phyloP scores from a whole-genome alignment of 2,888 invertebrate species.

The Melikaiella ostensackeni region DNA sequence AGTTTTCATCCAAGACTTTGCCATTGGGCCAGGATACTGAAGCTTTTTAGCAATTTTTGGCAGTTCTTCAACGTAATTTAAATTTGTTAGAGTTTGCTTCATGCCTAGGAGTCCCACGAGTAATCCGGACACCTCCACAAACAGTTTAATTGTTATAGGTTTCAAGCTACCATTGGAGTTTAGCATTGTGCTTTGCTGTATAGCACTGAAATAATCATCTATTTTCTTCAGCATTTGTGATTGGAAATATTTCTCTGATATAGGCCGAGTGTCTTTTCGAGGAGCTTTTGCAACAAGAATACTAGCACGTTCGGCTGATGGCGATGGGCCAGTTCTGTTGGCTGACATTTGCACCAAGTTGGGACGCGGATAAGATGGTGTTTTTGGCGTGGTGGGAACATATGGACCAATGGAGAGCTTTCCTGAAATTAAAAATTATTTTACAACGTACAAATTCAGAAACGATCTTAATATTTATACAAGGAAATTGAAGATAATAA shows the following conservation, averaged over 20 bases:
- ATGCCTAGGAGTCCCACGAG: slow-evolving; percentile 63
- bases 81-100: slow-evolving; percentile 61
- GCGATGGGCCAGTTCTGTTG: slow-evolving; percentile 59
- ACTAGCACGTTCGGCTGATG: slow-evolving; percentile 68
- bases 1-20: slow-evolving; percentile 81
- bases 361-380: slow-evolving; percentile 17
- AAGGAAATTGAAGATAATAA: not conserved
- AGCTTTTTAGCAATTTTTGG: slow-evolving; percentile 79
- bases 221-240: slow-evolving; percentile 66
- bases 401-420: slow-evolving; percentile 52
- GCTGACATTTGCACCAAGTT: not conserved
- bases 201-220: slow-evolving; percentile 64
- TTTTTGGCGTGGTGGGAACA: slow-evolving; percentile 20
- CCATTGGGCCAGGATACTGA: slow-evolving; percentile 79
- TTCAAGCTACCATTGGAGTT: slow-evolving; percentile 69
- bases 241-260: slow-evolving; percentile 70
- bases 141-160: slow-evolving; percentile 70
- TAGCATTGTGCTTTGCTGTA: slow-evolving; percentile 59
- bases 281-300: slow-evolving; percentile 59
- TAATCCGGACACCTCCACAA: slow-evolving; percentile 66
- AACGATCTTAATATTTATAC: not conserved
- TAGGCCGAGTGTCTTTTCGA: slow-evolving; percentile 68
- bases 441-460: not conserved
- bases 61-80: slow-evolving; percentile 76
- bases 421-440: slow-evolving; percentile 8